Percentiles rank a stretch among this genome's conserved stretches.
Evolutionary conservation across 1,140 invertebrate genomes (phyloP).

Genomic region (Maniola jurtina): DNA sequence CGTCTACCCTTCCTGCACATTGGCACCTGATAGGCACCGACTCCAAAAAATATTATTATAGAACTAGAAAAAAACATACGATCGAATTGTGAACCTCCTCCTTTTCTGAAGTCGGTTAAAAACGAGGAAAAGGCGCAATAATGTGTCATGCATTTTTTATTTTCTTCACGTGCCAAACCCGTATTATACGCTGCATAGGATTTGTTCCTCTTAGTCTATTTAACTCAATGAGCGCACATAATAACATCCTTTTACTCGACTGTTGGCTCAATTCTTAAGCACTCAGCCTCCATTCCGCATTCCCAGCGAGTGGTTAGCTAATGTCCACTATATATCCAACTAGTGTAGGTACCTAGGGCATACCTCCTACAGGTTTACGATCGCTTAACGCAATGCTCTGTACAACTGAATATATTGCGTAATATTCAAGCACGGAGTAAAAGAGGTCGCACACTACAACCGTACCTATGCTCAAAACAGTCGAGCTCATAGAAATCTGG

Average conservation of each 20-base stretch:
- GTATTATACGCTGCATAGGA: too few relatives aligned
- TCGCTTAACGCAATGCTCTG: slow-evolving; percentile 10
- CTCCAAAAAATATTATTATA: too few relatives aligned
- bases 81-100: too few relatives aligned
- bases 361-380: slow-evolving; percentile 19
- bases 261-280: slow-evolving; percentile 21
- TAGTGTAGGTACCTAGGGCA: background rate
- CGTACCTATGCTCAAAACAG: too few relatives aligned
- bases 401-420: slow-evolving; percentile 6
- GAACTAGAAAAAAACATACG: too few relatives aligned
- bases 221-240: background rate
- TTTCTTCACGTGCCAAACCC: too few relatives aligned
- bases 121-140: too few relatives aligned
- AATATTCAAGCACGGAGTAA: background rate
- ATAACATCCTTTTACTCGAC: slow-evolving; percentile 28
- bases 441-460: background rate
- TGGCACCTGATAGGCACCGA: too few relatives aligned
- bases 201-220: background rate
- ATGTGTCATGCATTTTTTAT: too few relatives aligned
- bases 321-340: slow-evolving; percentile 11
- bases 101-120: too few relatives aligned
- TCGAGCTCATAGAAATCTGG: too few relatives aligned
- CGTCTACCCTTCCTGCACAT: too few relatives aligned
- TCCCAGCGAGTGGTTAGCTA: slow-evolving; percentile 30
- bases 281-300: slow-evolving; percentile 39